phyloP scores from a whole-genome alignment of 2,113 vertebrate species.

The Leptobrachium ailaonicum region DNA sequence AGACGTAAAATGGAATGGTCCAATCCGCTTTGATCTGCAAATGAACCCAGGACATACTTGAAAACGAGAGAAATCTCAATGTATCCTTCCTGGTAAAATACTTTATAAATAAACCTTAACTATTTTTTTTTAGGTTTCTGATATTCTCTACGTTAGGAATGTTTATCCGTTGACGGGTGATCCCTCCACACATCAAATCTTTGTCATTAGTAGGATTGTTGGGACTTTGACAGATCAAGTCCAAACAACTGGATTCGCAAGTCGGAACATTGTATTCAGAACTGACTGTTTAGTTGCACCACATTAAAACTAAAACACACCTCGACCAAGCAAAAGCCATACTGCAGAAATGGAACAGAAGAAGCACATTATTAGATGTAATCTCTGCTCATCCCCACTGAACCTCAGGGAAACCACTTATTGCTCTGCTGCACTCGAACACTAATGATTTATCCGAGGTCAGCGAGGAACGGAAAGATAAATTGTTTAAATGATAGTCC shows the following conservation, averaged over 20 bases:
- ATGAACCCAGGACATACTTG: too few species aligned
- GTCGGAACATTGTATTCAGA: neutral
- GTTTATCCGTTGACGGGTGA: too few species aligned
- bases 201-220: too few species aligned
- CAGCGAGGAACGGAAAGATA: conserved; percentile 22
- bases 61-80: too few species aligned
- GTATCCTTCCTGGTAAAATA: too few species aligned
- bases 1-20: too few species aligned
- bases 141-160: too few species aligned
- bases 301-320: neutral
- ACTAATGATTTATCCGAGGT: conserved; percentile 39
- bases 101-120: too few species aligned
- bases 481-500: conserved; percentile 11
- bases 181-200: too few species aligned
- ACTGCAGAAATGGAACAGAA: neutral
- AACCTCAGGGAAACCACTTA: conserved; percentile 19
- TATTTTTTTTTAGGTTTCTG: too few species aligned
- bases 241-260: neutral
- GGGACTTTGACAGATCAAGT: too few species aligned
- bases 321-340: neutral
- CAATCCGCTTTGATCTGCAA: too few species aligned
- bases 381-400: conserved; percentile 17
- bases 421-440: conserved; percentile 15
- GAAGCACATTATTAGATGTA: neutral
- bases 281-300: neutral